phyloP scores from a whole-genome alignment of 2,888 invertebrate genomes.

The Troilus luridus region DNA sequence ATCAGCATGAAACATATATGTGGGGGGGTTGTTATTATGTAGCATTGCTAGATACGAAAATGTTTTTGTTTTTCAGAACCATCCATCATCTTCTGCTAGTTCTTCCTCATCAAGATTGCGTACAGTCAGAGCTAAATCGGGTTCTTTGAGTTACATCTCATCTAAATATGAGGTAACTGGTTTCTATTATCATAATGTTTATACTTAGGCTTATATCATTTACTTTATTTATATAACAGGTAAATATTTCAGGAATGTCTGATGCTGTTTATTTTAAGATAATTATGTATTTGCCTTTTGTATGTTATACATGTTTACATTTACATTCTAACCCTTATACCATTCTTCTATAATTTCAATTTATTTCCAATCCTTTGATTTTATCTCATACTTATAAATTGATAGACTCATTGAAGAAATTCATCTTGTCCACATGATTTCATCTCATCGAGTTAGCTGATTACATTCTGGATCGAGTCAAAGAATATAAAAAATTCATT shows the following conservation, averaged over 20 bases:
- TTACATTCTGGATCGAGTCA: neutral
- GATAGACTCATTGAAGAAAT: neutral
- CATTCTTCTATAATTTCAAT: neutral
- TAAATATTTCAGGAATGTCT: neutral
- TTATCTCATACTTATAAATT: neutral
- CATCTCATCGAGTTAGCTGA: neutral
- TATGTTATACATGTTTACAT: neutral
- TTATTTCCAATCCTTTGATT: neutral
- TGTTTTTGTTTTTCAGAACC: conserved; percentile 63
- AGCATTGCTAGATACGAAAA: neutral
- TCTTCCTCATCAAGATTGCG: conserved; percentile 65
- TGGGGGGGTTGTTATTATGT: neutral
- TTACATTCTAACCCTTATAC: neutral
- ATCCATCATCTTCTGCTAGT: conserved; percentile 65
- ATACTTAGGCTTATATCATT: neutral
- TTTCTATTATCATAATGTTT: neutral
- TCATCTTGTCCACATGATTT: neutral
- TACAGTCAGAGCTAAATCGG: conserved; percentile 66
- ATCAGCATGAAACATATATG: neutral
- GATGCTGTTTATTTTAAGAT: neutral
- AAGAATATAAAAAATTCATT: neutral
- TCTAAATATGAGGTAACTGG: conserved; percentile 66
- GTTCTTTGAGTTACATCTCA: conserved; percentile 66
- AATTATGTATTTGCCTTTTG: neutral
- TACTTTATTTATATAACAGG: neutral